These are phyloP conservation scores for Ciona savignyi DNA, from an alignment of 23 tunicate genomes.

Conservation along the genomic window DNA sequence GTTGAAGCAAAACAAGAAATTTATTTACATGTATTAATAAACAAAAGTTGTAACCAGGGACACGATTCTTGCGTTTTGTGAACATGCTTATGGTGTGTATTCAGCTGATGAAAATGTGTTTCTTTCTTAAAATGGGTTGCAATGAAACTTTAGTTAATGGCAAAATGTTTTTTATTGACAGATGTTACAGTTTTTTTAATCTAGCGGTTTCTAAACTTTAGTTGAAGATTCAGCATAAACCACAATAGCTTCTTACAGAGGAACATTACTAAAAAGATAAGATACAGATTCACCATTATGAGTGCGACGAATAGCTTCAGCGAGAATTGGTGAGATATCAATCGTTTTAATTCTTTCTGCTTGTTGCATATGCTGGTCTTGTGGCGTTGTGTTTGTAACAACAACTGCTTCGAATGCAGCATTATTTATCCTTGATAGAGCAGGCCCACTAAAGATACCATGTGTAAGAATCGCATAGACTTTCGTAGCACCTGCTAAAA, in stretches of 20 bases:
- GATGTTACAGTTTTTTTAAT: too few relatives aligned
- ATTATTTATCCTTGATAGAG: conserved; percentile 80
- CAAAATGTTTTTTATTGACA: too few relatives aligned
- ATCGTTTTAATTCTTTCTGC: conserved; percentile 64
- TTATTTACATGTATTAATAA: too few relatives aligned
- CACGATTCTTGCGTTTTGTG: too few relatives aligned
- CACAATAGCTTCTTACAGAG: conserved; percentile 56
- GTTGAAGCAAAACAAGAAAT: too few relatives aligned
- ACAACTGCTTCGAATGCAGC: conserved; percentile 91
- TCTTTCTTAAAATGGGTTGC: too few relatives aligned
- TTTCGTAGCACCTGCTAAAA: conserved; percentile 84
- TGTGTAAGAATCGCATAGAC: conserved; percentile 97
- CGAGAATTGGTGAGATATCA: conserved; percentile 89
- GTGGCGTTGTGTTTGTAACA: conserved; percentile 98
- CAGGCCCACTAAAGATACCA: conserved; percentile 96
- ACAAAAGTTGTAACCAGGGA: too few relatives aligned
- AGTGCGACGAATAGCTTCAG: conserved; percentile 97
- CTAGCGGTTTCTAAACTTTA: too few relatives aligned
- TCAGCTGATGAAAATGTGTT: too few relatives aligned
- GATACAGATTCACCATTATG: conserved; percentile 98
- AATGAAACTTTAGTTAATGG: too few relatives aligned
- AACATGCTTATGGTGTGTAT: too few relatives aligned
- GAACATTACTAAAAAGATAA: conserved; percentile 89
- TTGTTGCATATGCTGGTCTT: conserved; percentile 78
- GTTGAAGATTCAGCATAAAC: too few relatives aligned